These are phyloP conservation scores for Gadus chalcogrammus DNA, from an alignment of 2,113 vertebrate species.

Conservation along the genomic window DNA sequence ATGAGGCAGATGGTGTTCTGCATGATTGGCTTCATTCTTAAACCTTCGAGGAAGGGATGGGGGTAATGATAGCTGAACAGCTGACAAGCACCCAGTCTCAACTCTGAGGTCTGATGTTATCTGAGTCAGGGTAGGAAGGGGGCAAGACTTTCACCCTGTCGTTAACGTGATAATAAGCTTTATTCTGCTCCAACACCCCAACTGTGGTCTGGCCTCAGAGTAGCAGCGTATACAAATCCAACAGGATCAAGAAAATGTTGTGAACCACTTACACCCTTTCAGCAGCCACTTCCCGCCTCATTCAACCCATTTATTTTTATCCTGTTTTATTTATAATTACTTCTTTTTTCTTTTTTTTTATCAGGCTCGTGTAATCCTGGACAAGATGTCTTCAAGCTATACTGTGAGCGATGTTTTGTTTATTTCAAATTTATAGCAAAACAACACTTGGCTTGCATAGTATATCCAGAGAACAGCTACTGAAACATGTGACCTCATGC, in stretches of 20 bases:
- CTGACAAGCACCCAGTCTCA: conserved; percentile 38
- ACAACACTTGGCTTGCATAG: too few species aligned
- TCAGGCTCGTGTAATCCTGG: conserved; percentile 70
- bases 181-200: conserved; percentile 20
- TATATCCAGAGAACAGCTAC: too few species aligned
- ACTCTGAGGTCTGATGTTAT: conserved; percentile 18
- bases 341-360: conserved; percentile 40
- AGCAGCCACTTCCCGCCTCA: neutral
- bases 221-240: neutral
- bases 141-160: conserved; percentile 6
- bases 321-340: too few species aligned
- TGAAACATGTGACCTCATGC: too few species aligned
- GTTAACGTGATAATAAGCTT: neutral
- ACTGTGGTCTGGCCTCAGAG: conserved; percentile 38
- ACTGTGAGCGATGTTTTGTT: conserved; percentile 59
- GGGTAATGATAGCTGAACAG: conserved; percentile 30
- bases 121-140: conserved; percentile 3
- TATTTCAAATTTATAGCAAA: too few species aligned
- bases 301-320: too few species aligned
- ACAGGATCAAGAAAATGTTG: neutral
- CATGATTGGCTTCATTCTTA: conserved; percentile 28
- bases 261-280: too few species aligned
- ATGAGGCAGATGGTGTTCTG: conserved; percentile 20
- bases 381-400: conserved; percentile 61
- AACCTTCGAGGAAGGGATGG: conserved; percentile 22